These are phyloP conservation scores for Selenia dentaria DNA, from an alignment of 2,888 invertebrate species.

Conservation along the genomic window DNA sequence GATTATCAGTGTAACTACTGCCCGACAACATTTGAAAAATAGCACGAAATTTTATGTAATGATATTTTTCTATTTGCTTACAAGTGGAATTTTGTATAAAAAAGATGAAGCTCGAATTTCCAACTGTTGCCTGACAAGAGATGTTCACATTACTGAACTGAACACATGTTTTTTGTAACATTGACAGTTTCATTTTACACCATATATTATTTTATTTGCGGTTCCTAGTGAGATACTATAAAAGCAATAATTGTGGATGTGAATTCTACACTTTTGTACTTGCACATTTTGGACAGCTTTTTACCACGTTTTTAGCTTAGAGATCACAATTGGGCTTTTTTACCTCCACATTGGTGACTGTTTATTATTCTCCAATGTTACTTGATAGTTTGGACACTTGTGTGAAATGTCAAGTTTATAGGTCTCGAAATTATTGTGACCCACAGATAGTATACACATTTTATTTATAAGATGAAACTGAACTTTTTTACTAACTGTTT, in stretches of 20 bases:
- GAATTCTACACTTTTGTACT: constrained; percentile 57
- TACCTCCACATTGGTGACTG: constrained; percentile 1
- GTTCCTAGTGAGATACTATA: constrained; percentile 62
- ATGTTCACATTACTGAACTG: no score
- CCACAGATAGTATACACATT: no score
- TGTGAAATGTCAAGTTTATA: not conserved
- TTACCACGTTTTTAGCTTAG: constrained; percentile 47
- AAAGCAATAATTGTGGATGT: constrained; percentile 81
- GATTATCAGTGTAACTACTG: not conserved
- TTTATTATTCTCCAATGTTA: constrained; percentile 3
- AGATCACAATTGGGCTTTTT: constrained; percentile 10
- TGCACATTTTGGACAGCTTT: constrained; percentile 51
- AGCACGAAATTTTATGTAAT: no score
- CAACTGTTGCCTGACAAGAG: no score
- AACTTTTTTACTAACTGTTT: no score
- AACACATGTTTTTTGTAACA: not conserved
- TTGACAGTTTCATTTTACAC: not conserved
- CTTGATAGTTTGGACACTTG: constrained; percentile 5
- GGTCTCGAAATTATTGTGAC: no score
- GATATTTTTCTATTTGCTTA: no score
- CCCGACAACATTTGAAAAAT: not conserved
- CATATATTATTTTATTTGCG: constrained; percentile 43
- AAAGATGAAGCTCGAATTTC: no score
- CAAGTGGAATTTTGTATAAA: no score
- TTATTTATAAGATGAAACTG: no score